Evolutionary conservation across 1,140 invertebrate species (phyloP).

Genomic region (Diprion similis): DNA sequence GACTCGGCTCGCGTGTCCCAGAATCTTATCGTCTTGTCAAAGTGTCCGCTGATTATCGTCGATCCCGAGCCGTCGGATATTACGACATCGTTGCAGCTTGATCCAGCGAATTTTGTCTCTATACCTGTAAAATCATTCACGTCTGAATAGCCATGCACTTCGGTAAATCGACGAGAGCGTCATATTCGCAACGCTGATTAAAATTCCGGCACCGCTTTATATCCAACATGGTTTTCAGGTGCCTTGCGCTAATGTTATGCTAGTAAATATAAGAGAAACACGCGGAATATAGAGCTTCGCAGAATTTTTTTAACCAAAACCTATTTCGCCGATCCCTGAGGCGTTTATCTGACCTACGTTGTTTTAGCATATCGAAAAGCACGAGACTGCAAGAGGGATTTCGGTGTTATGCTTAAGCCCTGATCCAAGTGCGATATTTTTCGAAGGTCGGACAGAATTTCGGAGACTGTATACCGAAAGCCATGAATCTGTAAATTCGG

Average conservation of each 20-base stretch:
- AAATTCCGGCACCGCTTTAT: too few relatives aligned
- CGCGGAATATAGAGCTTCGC: background rate
- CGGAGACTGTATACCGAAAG: background rate
- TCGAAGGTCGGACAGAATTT: background rate
- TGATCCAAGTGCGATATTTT: background rate
- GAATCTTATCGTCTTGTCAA: constrained; percentile 95
- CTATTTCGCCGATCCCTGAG: background rate
- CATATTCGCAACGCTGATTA: too few relatives aligned
- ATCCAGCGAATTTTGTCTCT: constrained; percentile 96
- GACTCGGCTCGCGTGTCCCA: constrained; percentile 91
- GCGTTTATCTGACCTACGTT: background rate
- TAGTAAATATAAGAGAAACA: background rate
- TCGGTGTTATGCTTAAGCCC: background rate
- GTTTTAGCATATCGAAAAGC: background rate
- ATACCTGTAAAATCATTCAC: constrained; percentile 69
- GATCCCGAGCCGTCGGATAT: constrained; percentile 87
- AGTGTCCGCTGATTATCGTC: constrained; percentile 96
- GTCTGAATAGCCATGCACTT: constrained; percentile 1
- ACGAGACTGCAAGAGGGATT: background rate
- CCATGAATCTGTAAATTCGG: background rate
- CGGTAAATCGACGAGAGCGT: too few relatives aligned
- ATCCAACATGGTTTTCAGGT: too few relatives aligned
- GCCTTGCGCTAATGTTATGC: background rate
- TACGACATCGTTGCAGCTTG: constrained; percentile 95
- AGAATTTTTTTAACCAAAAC: background rate